Evolutionary conservation across 2,888 invertebrate species (phyloP), one percentile per base, ranked within the genome.

Genomic region (Oxystoma pomonae): DNA sequence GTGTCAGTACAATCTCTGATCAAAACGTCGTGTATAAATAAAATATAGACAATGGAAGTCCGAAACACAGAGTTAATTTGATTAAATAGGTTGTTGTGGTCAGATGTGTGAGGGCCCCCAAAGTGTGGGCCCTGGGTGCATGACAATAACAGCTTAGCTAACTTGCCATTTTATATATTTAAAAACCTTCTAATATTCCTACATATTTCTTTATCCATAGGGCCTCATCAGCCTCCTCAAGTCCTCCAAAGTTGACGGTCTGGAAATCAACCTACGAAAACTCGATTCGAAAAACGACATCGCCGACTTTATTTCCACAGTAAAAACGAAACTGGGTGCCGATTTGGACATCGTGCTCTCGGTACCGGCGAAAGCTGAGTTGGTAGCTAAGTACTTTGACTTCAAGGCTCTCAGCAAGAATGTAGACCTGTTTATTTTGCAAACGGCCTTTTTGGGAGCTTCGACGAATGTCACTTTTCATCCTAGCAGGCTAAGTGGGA

Each of bases 391-490:
- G 79, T 87, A 87, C 70, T 90, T 87, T 74, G 88, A 90, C 74
- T 78, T 90, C 68, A 87, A 89, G 72, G 81, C 81, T 18, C 76
- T 90, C 68, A 81, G 86, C 67, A 90, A 89, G 77, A 84, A 86
- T 68, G 85, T 85, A 53, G 88, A 90, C 72, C 77, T 86, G 58
- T 87, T 90, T 81, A 84, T 88, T 71, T 80, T 90, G 57, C 83
- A 89, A 71, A 90, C 90, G 0, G 86, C 89, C 70, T 86, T 86
- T 57, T 75, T 91, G 78, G 85, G 86, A 0, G 78, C 83, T 50
- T 86, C 86, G 70, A 83, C 84, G 73, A 87, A 87, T 73, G 87
- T 86, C 78, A 88, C 90, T 1, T 90, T 87, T 75, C 91, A 91
- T 75, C 90, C 90, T 0, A 90, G 90, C 72, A 80, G 90, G 62